Base-by-base conservation (phyloP, 2,113 vertebrate genomes). In the Pseudorectes ferrugineus region DNA sequence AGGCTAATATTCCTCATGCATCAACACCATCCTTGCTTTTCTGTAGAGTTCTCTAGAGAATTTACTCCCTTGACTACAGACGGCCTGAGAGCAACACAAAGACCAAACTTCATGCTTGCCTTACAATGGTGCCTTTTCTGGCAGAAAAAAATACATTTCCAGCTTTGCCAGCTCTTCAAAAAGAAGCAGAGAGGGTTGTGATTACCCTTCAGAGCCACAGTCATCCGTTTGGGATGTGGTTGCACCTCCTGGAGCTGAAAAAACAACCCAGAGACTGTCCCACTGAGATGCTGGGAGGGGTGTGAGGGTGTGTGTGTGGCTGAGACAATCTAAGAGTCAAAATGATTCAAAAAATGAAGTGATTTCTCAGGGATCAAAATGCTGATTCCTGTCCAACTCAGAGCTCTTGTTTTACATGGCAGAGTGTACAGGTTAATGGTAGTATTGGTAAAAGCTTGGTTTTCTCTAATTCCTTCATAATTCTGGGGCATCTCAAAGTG, bases 31-130 rank as follows among this genome's bases (percentile, higher is more conserved):
- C 73, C 46, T 70, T 66, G 46, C 13, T 77, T 86, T 55, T 55
- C 57, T 43, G 20, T 23, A 9, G 31, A 49, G 9, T 40, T 61
- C 51, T 78, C 55, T 26, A 23, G 63, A 65, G 62, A 73, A n/a
- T 59, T 40, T 3, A 26, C 26, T 70, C 35, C 67, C 43, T 63
- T 79, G 71, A 33, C 43, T 22, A 43, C 42, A 88, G 61, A 7
- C 0, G 0, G 63, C 11, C 45, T 14, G 19, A 54, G 31, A 62
- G 45, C 3, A 2, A 40, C 16, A 19, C 11, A 35, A 35, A 81
- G 57, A 59, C 59, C 55, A 62, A 17, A 35, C 16, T 45, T 73
- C 35, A 0, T 17, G 29, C 40, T 63, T 67, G 40, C 40, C 29
- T 78, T 42, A 43, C 10, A 22, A 4, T 3, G 1, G 66, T 67